Base-by-base conservation (phyloP, 2,113 vertebrate genomes). In the Etia nguti region DNA sequence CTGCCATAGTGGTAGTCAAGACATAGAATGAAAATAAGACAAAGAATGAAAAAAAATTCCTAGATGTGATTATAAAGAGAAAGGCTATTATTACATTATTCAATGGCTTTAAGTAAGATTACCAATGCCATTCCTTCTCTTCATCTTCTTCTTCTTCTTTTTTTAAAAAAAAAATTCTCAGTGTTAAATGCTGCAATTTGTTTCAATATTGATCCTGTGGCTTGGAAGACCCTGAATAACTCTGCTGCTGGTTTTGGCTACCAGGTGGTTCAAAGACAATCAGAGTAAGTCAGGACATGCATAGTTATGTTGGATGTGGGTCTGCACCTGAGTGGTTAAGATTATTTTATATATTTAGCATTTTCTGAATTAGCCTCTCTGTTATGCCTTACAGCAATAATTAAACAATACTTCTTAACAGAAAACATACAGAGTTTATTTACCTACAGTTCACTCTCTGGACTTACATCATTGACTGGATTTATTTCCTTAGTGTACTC, bases 401-500 rank as follows among this genome's bases (percentile, higher is more conserved):
- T 31, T 60, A 60, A 60, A 34, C 29, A 31, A 60, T 31, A 10
- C 8, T 34, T 20, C 5, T 34, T 20, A 34, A 34, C 15, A 62
- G 29, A 62, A 62, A 62, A 62, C 29, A 34, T 7, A 36, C 18
- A 6, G 18, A 3, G 31, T 36, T 52, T 20, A 20, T 56, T 7
- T 22, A 34, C 31, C 31, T 31, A 31, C 31, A 31, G 5, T 31
- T 31, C 31, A 31, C 31, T 34, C 5, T 34, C 31, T 34, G 31
- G 31, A 34, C 31, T 34, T 34, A 34, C 31, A 6, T 34, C 31
- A 34, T 34, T 34, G 31, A 34, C 10, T 86, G n/a, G 6, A 62
- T 91, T 75, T 60, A 13, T 85, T 68, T 92, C 56, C 43, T 85
- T 81, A 96, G 96, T 34, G 22, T 96, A 79, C 92, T 96, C 8